Evolutionary conservation across 2,113 vertebrate species (phyloP).

Genomic region (Sebastes fasciatus): DNA sequence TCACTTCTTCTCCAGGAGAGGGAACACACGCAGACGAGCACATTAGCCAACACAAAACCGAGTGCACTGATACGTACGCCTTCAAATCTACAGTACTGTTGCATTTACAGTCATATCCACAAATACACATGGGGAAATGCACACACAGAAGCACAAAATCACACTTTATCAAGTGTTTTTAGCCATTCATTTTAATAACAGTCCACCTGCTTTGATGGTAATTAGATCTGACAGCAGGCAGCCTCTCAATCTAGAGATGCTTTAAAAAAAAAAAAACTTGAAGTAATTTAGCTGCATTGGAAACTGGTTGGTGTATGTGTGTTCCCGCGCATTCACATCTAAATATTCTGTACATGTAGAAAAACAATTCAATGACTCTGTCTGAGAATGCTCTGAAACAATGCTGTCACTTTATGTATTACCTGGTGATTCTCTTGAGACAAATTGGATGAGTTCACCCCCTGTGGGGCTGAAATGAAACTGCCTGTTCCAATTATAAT

Average conservation of each 20-base stretch:
- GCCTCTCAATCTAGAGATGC: slow-evolving; percentile 12
- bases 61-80: neutral
- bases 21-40: slow-evolving; percentile 24
- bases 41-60: slow-evolving; percentile 24
- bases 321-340: neutral
- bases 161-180: slow-evolving; percentile 23
- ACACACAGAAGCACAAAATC: neutral
- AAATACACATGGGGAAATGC: neutral
- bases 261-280: neutral
- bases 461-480: slow-evolving; percentile 56
- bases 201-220: slow-evolving; percentile 35
- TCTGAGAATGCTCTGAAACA: slow-evolving; percentile 35
- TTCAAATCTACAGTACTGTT: slow-evolving; percentile 9
- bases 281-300: neutral
- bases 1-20: slow-evolving; percentile 36
- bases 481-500: slow-evolving; percentile 59
- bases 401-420: slow-evolving; percentile 46
- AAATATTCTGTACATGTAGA: neutral
- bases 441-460: slow-evolving; percentile 43
- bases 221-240: slow-evolving; percentile 56
- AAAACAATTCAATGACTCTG: slow-evolving; percentile 12
- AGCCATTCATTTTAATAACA: slow-evolving; percentile 39
- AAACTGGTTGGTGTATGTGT: neutral
- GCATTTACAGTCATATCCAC: neutral
- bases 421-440: slow-evolving; percentile 43